These are phyloP conservation scores for Diachasmimorpha longicaudata DNA, from an alignment of 1,140 invertebrate species.

Conservation along the genomic window DNA sequence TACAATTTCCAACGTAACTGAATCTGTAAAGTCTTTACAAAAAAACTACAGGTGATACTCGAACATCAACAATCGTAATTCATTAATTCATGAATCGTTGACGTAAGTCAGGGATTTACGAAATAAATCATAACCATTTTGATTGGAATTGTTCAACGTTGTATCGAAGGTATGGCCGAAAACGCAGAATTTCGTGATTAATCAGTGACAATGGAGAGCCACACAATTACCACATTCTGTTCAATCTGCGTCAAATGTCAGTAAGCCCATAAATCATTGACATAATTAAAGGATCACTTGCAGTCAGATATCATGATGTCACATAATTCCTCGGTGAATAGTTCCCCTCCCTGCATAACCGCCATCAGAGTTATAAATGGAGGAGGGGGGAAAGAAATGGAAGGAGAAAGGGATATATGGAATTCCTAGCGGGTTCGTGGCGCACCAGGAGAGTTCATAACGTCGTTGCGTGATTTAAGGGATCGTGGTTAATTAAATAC, in stretches of 20 bases:
- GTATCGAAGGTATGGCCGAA: no score
- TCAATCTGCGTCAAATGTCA: neutral
- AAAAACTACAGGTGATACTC: no score
- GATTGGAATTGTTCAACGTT: no score
- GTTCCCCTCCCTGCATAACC: neutral
- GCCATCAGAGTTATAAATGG: slow-evolving; percentile 15
- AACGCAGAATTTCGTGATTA: neutral
- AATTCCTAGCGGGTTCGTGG: slow-evolving; percentile 26
- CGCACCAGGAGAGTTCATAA: slow-evolving; percentile 45
- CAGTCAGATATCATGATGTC: neutral
- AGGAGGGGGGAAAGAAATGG: slow-evolving; percentile 7
- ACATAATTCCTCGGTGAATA: slow-evolving; percentile 16
- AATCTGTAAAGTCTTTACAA: no score
- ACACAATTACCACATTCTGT: neutral
- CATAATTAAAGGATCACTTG: neutral
- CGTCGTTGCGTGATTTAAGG: slow-evolving; percentile 52
- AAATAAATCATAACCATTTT: no score
- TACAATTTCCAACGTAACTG: no score
- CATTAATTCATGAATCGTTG: no score
- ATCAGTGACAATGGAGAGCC: neutral
- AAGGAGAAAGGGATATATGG: neutral
- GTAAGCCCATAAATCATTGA: neutral
- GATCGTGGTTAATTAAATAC: slow-evolving; percentile 52
- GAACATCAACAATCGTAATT: no score
- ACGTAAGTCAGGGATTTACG: no score